These are phyloP conservation scores for Cephalopterus ornatus DNA, from an alignment of 2,113 vertebrate species.

Conservation along the genomic window DNA sequence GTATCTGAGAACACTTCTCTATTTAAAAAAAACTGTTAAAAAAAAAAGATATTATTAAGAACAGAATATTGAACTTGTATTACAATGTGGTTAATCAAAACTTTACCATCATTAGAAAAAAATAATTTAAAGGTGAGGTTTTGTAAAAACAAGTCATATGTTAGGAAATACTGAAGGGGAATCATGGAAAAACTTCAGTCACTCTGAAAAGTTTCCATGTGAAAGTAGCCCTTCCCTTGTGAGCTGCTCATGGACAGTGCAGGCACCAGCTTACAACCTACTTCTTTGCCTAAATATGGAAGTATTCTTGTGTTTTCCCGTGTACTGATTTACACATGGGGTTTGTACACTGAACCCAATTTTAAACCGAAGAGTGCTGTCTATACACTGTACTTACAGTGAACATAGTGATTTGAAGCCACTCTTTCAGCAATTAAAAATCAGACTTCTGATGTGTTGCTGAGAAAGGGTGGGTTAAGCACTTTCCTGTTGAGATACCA, in stretches of 20 bases:
- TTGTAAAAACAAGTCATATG: neutral
- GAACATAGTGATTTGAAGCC: neutral
- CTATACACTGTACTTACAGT: neutral
- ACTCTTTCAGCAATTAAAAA: neutral
- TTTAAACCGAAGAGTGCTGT: neutral
- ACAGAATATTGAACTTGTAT: neutral
- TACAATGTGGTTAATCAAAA: neutral
- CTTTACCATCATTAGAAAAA: neutral
- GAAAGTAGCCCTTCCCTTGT: neutral
- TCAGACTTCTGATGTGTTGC: neutral
- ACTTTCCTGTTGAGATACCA: neutral
- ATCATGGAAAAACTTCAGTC: neutral
- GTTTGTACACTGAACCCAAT: neutral
- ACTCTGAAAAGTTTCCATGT: neutral
- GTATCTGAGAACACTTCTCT: neutral
- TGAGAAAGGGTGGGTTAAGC: neutral
- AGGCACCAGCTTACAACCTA: rapidly evolving
- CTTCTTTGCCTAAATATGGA: neutral
- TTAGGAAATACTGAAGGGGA: neutral
- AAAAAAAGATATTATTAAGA: neutral
- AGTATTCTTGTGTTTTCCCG: neutral
- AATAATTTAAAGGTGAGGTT: neutral
- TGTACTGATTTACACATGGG: neutral
- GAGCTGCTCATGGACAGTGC: neutral
- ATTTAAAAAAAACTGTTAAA: neutral